Evolutionary conservation across 2,888 invertebrate genomes (phyloP).

Genomic region (Agrochola circellaris): DNA sequence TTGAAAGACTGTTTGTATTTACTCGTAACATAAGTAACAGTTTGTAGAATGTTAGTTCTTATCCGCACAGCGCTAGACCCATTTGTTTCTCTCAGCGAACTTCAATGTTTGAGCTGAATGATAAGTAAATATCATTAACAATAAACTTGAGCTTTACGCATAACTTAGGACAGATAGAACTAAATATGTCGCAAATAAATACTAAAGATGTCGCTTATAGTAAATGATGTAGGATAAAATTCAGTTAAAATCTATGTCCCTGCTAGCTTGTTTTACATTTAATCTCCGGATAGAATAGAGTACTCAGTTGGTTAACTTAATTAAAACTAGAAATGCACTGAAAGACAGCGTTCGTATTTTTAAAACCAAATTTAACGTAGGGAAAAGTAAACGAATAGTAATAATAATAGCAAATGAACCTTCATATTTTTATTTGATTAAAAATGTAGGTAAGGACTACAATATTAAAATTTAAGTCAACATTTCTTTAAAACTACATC

Average conservation of each 20-base stretch:
- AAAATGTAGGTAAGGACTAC: too few relatives aligned
- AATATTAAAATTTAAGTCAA: neutral
- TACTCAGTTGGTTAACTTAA: constrained; percentile 14
- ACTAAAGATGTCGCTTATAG: too few relatives aligned
- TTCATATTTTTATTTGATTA: neutral
- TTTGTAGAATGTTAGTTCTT: constrained; percentile 42
- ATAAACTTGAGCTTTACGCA: constrained; percentile 27
- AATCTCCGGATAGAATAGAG: neutral
- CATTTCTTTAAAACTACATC: neutral
- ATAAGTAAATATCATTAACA: constrained; percentile 36
- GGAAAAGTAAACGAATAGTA: neutral
- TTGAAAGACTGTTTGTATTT: constrained; percentile 6
- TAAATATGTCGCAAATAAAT: constrained; percentile 7
- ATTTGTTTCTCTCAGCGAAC: constrained; percentile 37
- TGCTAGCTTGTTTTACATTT: neutral
- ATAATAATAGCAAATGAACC: constrained; percentile 10
- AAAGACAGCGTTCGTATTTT: neutral
- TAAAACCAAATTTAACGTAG: neutral
- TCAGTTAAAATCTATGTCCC: neutral
- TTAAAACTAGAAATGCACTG: constrained; percentile 15
- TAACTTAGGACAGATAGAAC: constrained; percentile 11
- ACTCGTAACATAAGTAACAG: constrained; percentile 15
- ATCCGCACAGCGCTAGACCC: constrained; percentile 13
- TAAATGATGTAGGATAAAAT: constrained; percentile 15
- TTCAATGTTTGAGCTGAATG: constrained; percentile 30